Evolutionary conservation across 2,888 invertebrate genomes (phyloP).

Genomic region (Dendrolimus houi): DNA sequence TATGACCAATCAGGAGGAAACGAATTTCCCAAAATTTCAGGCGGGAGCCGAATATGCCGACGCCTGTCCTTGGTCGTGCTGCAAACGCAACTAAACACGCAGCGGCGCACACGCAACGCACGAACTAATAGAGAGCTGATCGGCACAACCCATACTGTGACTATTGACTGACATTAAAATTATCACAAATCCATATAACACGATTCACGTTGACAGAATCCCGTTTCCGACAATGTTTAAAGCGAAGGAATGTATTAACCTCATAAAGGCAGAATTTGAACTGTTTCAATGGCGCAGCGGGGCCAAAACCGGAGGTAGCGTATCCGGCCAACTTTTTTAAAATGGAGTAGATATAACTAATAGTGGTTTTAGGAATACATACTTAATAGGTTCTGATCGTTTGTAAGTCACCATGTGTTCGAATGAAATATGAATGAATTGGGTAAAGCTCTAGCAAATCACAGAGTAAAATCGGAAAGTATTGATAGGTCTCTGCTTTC

Average conservation of each 20-base stretch:
- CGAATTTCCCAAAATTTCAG: conserved; percentile 29
- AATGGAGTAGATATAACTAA: conserved; percentile 50
- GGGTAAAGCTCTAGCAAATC: too few relatives aligned
- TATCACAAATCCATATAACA: conserved; percentile 29
- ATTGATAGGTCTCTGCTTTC: too few relatives aligned
- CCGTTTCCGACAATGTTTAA: conserved; percentile 47
- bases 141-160: conserved; percentile 22
- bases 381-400: conserved; percentile 33
- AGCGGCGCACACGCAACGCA: conserved; percentile 55
- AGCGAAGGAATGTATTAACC: conserved; percentile 46
- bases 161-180: conserved; percentile 46
- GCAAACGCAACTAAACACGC: conserved; percentile 64
- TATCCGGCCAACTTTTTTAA: conserved; percentile 60
- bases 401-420: conserved; percentile 61
- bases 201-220: conserved; percentile 51
- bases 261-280: conserved; percentile 41
- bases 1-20: conserved; percentile 33
- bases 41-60: conserved; percentile 39
- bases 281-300: conserved; percentile 39
- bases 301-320: conserved; percentile 66
- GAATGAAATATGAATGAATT: conserved; percentile 36
- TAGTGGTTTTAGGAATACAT: conserved; percentile 48
- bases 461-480: too few relatives aligned
- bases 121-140: conserved; percentile 49
- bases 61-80: conserved; percentile 69